Conservation (phyloP, 2,797 vertebrate species). For the Dallia pectoralis region DNA sequence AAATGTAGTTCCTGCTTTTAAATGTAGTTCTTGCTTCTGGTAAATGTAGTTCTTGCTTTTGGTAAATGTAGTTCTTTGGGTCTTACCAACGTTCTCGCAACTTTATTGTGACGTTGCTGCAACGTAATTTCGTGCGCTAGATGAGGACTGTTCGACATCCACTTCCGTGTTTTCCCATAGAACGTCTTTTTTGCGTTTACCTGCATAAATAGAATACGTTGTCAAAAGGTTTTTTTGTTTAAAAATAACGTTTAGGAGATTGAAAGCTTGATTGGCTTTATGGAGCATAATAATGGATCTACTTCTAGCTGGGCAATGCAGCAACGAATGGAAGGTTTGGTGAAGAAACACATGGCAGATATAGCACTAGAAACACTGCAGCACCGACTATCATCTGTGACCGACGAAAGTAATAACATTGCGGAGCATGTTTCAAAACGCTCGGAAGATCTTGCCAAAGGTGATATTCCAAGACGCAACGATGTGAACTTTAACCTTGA, state of each 20-base stretch:
- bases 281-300: slow-evolving; percentile 47
- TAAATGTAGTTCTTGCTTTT: too few species aligned
- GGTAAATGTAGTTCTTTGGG: slow-evolving; percentile 49
- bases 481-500: slow-evolving; percentile 41
- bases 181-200: slow-evolving; percentile 23
- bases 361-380: slow-evolving; percentile 59
- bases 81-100: slow-evolving; percentile 49
- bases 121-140: slow-evolving; percentile 53
- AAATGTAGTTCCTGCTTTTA: too few species aligned
- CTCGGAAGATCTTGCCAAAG: slow-evolving; percentile 35
- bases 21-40: too few species aligned
- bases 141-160: slow-evolving; percentile 30
- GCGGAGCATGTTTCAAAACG: slow-evolving; percentile 45
- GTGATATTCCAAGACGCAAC: slow-evolving; percentile 30
- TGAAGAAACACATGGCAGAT: slow-evolving; percentile 65
- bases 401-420: slow-evolving; percentile 58
- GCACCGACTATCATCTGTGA: slow-evolving; percentile 50
- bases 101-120: slow-evolving; percentile 59
- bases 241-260: slow-evolving; percentile 17
- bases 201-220: slow-evolving; percentile 28
- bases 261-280: slow-evolving; percentile 15
- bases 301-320: slow-evolving; percentile 47
- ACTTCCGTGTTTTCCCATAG: slow-evolving; percentile 52
- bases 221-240: slow-evolving; percentile 6
- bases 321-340: slow-evolving; percentile 53